Percentiles rank a stretch among this genome's conserved stretches.
Conservation (phyloP, 2,113 vertebrate genomes). For the Megaceryle torquata region DNA sequence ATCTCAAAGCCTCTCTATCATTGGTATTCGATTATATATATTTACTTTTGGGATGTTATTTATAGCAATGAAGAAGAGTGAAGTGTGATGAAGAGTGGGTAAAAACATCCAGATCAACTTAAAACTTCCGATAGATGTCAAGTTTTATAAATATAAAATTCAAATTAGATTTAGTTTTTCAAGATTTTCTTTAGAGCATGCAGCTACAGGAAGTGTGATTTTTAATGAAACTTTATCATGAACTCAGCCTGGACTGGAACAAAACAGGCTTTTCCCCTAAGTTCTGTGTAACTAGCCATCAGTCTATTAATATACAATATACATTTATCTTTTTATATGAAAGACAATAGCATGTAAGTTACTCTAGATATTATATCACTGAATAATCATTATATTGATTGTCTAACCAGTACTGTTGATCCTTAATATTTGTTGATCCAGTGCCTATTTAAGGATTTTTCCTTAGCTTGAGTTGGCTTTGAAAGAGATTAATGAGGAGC, state of each 20-base stretch:
- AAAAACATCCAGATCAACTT: not conserved
- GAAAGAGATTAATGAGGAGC: not conserved
- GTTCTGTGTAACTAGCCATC: not conserved
- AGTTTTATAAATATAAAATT: not conserved
- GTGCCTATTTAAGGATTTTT: not conserved
- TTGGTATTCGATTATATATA: not conserved
- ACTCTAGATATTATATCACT: not conserved
- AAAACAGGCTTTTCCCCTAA: not conserved
- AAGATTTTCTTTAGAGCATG: not conserved
- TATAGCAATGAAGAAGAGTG: not conserved
- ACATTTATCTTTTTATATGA: not conserved
- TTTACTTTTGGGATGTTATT: not conserved
- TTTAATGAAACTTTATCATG: not conserved
- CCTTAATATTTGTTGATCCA: not conserved
- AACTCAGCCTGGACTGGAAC: not conserved
- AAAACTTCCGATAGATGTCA: not conserved
- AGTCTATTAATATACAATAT: not conserved
- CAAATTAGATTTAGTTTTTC: not conserved
- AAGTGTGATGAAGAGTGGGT: not conserved
- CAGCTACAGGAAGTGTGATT: accelerated
- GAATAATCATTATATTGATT: not conserved
- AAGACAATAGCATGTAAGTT: not conserved
- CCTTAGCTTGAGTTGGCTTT: not conserved
- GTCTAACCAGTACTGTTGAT: not conserved
- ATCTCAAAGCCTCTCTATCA: not conserved